A percentile compares a stretch with the other conserved stretches of the same genome.
These are phyloP conservation scores for Goniozus legneri DNA, from an alignment of 1,140 invertebrate species.

Conservation along the genomic window DNA sequence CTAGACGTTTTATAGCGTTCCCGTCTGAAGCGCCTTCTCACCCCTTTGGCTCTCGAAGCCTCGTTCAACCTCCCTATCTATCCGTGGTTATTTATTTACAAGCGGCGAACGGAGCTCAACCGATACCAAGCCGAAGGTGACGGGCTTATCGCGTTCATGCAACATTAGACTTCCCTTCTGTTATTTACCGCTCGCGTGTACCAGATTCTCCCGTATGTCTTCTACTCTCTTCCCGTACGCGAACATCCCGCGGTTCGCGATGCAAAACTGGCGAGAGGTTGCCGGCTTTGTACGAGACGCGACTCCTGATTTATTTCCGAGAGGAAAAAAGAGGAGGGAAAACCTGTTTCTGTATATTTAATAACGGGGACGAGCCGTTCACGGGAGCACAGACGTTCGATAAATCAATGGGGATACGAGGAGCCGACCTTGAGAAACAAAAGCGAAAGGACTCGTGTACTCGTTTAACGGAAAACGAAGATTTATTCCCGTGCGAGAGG, in stretches of 20 bases:
- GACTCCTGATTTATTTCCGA: too few species aligned
- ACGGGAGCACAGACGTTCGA: too few species aligned
- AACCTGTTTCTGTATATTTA: too few species aligned
- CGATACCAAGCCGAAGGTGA: slow-evolving; percentile 22
- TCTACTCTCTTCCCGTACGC: slow-evolving; percentile 6
- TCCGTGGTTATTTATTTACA: slow-evolving; percentile 46
- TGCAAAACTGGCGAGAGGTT: slow-evolving; percentile 18
- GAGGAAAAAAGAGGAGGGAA: too few species aligned
- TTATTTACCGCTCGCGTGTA: slow-evolving; percentile 44
- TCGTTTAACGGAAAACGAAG: neutral
- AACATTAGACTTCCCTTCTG: slow-evolving; percentile 50
- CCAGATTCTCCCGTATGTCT: slow-evolving; percentile 25
- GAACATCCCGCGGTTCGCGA: too few species aligned
- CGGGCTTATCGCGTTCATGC: slow-evolving; percentile 53
- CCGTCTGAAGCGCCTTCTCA: too few species aligned
- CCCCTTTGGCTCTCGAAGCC: too few species aligned
- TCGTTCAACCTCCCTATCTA: slow-evolving; percentile 1
- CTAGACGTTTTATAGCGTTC: neutral
- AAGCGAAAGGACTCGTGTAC: neutral
- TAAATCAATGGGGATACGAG: too few species aligned
- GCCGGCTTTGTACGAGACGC: too few species aligned
- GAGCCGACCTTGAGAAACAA: too few species aligned
- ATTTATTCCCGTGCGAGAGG: too few species aligned
- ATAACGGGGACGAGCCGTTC: too few species aligned
- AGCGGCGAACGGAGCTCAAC: slow-evolving; percentile 9